Evolutionary conservation across 2,888 invertebrate species (phyloP), one percentile per base, ranked within the genome.

Genomic region (Nomada ruficornis): DNA sequence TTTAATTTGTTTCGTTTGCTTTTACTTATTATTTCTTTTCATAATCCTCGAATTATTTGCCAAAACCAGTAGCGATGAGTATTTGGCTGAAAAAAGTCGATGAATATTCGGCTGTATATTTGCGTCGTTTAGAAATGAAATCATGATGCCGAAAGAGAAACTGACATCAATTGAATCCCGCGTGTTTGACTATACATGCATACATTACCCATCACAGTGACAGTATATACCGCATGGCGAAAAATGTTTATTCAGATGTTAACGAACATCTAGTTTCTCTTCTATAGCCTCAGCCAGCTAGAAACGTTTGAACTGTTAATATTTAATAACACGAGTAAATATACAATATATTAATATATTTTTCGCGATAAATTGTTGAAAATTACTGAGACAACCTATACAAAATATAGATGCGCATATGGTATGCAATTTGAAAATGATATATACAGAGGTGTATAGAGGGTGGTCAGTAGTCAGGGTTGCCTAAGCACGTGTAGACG

Each of bases 271-370:
- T 42, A 67, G 47, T 55, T 80, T 44, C 20, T 23, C 36, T 55
- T 54, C 50, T 54, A 72, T 44, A 55, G 67, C 29, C 80, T 62
- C 42, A 26, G 23, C 26, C 13, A 50, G n/a, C 42, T 10, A 5
- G 18, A 54, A 29, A 26, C 29, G 18, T 59, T 54, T 54, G n/a
- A 70, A 54, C 23, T 18, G 59, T 79, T 70, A 52, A 77, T 57
- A 52, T 63, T 57, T 63, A 63, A 64, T 52, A 57, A 63, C n/a
- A 5, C 7, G 11, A 26, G 52, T 79, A 77, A 77, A 77, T 70
- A 57, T 77, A 52, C 3, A 62, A 63, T 23, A 54, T 11, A 50
- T 52, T 60, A 2, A 11, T 36, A 36, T 36, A 36, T 36, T 36
- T 36, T 36, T 36, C 7, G 36, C 36, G 36, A 36, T 1, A 36